Evolutionary conservation across 2,888 invertebrate species (phyloP).

Genomic region (Neoaliturus tenellus): DNA sequence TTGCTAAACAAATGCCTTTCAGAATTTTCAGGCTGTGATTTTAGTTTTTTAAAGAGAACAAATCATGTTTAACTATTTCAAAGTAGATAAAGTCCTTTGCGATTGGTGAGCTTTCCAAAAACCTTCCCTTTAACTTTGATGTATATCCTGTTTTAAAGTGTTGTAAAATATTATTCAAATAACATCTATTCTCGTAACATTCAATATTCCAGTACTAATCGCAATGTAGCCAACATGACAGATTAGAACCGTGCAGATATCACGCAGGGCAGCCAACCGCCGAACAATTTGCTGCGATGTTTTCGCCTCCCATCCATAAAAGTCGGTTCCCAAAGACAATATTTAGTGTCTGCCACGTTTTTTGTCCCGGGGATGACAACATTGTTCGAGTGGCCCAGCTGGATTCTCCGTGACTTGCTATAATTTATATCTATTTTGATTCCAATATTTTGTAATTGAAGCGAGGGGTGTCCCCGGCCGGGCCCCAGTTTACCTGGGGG

Average conservation of each 20-base stretch:
- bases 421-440: slow-evolving; percentile 58
- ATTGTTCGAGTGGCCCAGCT: slow-evolving; percentile 47
- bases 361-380: slow-evolving; percentile 37
- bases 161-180: too few species aligned
- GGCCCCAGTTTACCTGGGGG: slow-evolving; percentile 32
- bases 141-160: too few species aligned
- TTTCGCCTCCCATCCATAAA: slow-evolving; percentile 33
- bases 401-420: slow-evolving; percentile 40
- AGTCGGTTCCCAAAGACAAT: slow-evolving; percentile 37
- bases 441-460: slow-evolving; percentile 58
- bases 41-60: too few species aligned
- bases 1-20: too few species aligned
- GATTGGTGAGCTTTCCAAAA: too few species aligned
- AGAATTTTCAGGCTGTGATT: too few species aligned
- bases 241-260: neutral
- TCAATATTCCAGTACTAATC: too few species aligned
- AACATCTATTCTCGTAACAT: too few species aligned
- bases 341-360: slow-evolving; percentile 34
- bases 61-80: too few species aligned
- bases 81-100: too few species aligned
- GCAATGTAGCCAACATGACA: too few species aligned
- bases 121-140: too few species aligned
- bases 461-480: neutral
- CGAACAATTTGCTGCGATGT: slow-evolving; percentile 46
- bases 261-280: neutral